Evolutionary conservation across 2,113 vertebrate species (phyloP), one percentile per base, ranked within the genome.

Genomic region (Glareola pratincola): DNA sequence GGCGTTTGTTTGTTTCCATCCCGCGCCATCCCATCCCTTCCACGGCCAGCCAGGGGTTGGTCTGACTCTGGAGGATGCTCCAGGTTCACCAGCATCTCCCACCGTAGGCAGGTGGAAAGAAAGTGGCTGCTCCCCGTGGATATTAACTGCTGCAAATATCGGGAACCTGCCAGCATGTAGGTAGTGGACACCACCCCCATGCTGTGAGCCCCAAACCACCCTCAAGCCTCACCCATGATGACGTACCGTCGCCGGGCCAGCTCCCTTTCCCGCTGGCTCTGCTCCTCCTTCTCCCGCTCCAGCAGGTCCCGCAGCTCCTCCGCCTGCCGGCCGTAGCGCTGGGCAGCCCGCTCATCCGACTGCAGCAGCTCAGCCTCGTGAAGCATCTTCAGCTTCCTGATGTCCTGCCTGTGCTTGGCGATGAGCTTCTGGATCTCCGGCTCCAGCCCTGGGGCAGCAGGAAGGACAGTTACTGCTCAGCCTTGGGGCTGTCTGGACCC

Each of bases 341-440:
- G 98, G 0, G 99, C 98, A 0, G 99, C 99, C 6, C 98, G 98
- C 72, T 99, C 98, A 0, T 99, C 99, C 0, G 98, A 98, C 97
- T 98, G 99, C 95, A 98, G 98, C 90, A 99, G 98, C 97, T 99
- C 99, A 0, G 98, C 98, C 96, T 99, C 99, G 1, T 99, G 99
- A n/a, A 99, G 97, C 26, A 96, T 94, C 74, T 98, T 98, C 94
- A 99, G 98, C 96, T 98, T 98, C 96, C 98, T 98, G 95, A 99
- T 97, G 96, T 99, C 99, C 96, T 99, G 98, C 63, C 98, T 99
- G 97, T 99, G 99, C 92, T 98, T 99, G 22, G 98, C 98, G 12
- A 99, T 98, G 18, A 99, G 98, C 97, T 98, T 99, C 98, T 99
- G 99, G 98, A 99, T 99, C 98, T 99, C 99, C 0, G 99, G 99